A percentile compares a stretch with the other conserved stretches of the same genome.
Conservation (phyloP, 2,113 vertebrate genomes). For the Grus americana region DNA sequence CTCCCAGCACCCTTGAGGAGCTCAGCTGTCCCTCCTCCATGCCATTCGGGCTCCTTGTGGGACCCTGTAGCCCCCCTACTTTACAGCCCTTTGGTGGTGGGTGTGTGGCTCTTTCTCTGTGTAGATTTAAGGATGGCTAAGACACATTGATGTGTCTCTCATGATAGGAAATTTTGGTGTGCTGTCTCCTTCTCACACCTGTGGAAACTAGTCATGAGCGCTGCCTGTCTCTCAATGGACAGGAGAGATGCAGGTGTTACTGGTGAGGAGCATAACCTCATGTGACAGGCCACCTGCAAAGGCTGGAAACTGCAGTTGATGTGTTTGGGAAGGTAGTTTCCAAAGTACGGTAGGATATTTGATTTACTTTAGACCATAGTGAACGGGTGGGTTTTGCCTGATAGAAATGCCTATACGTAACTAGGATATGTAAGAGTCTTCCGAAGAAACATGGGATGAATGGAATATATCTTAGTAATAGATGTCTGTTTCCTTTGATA, state of each 20-base stretch:
- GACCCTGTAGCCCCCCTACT: no score
- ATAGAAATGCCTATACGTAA: background rate
- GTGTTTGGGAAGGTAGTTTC: background rate
- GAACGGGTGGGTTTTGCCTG: background rate
- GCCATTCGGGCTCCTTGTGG: rapidly evolving
- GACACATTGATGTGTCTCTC: background rate
- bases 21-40: background rate
- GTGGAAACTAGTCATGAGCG: background rate
- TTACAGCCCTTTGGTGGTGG: background rate
- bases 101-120: background rate
- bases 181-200: background rate
- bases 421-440: background rate
- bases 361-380: background rate
- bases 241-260: background rate
- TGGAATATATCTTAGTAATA: background rate
- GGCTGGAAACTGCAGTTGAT: background rate
- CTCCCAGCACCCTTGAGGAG: background rate
- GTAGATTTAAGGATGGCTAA: background rate
- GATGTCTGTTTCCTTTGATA: background rate
- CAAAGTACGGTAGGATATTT: background rate
- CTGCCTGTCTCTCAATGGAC: background rate
- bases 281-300: background rate
- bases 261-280: background rate
- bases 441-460: background rate
- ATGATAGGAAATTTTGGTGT: rapidly evolving